Percentiles rank a stretch among this genome's conserved stretches.
phyloP scores from a whole-genome alignment of 2,113 vertebrate genomes.

The Hymenochirus boettgeri region DNA sequence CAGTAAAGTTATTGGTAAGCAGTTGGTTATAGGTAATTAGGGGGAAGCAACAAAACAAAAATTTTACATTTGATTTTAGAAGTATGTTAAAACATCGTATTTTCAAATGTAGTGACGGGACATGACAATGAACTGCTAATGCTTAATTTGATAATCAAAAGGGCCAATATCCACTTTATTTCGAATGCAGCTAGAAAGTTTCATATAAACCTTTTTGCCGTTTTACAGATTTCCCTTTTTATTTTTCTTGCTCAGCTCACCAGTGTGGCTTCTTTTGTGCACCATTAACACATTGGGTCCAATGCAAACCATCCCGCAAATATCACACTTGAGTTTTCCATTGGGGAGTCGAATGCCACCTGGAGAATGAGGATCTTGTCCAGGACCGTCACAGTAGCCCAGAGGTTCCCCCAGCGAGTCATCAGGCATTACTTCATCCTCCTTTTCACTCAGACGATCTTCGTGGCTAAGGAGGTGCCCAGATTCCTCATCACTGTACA shows the following conservation, averaged over 20 bases:
- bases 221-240: no score
- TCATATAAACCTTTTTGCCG: no score
- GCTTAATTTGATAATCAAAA: no score
- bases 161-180: no score
- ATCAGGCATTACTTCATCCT: slow-evolving; percentile 65
- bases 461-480: slow-evolving; percentile 66
- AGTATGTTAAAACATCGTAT: no score
- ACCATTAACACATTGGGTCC: slow-evolving; percentile 97
- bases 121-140: no score
- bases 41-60: no score
- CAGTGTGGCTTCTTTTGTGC: slow-evolving; percentile 95
- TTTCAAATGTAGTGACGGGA: no score
- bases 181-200: no score
- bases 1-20: no score
- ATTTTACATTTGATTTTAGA: no score
- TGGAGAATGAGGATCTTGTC: slow-evolving; percentile 74
- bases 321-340: slow-evolving; percentile 90
- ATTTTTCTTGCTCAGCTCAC: slow-evolving; percentile 57
- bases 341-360: slow-evolving; percentile 87
- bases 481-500: slow-evolving; percentile 87
- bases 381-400: slow-evolving; percentile 72
- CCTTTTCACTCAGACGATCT: slow-evolving; percentile 69
- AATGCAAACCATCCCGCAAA: slow-evolving; percentile 94
- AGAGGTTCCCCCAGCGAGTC: slow-evolving; percentile 64
- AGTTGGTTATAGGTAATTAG: no score